Percentiles rank a stretch among this genome's conserved stretches.
Evolutionary conservation across 2,797 vertebrate genomes (phyloP).

Genomic region (Acrossocheilus wenchowensis): DNA sequence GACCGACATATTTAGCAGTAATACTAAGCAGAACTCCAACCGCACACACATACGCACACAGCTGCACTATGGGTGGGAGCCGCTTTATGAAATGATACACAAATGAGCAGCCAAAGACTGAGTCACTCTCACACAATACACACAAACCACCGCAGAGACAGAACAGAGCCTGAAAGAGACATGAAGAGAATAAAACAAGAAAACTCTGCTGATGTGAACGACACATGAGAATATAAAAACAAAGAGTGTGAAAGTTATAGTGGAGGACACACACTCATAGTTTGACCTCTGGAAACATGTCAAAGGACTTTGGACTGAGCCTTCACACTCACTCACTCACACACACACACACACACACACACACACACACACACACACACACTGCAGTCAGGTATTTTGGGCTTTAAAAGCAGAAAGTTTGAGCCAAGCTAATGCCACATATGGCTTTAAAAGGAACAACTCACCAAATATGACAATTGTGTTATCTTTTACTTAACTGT

Average conservation of each 20-base stretch:
- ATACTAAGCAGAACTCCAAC: not conserved
- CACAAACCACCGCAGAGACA: slow-evolving; percentile 10
- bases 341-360: not conserved
- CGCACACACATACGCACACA: slow-evolving; percentile 47
- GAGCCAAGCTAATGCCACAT: not conserved
- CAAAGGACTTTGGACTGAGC: not conserved
- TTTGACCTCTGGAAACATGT: slow-evolving; percentile 15
- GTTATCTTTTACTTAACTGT: not conserved
- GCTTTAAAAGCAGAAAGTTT: not conserved
- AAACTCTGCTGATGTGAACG: not conserved
- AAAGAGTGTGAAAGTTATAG: not conserved
- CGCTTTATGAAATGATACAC: slow-evolving; percentile 43
- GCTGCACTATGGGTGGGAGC: slow-evolving; percentile 53
- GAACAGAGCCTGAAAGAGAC: slow-evolving; percentile 10
- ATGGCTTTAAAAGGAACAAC: not conserved
- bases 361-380: too few relatives aligned
- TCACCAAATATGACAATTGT: not conserved
- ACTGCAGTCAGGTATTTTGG: not conserved
- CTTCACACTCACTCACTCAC: not conserved
- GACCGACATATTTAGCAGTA: not conserved
- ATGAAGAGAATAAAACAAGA: not conserved
- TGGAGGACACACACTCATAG: not conserved
- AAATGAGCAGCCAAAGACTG: slow-evolving; percentile 56
- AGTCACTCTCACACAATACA: slow-evolving; percentile 56
- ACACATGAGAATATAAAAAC: not conserved